These are phyloP conservation scores for Drepanosiphum platanoidis DNA, from an alignment of 2,888 invertebrate species.

Conservation along the genomic window DNA sequence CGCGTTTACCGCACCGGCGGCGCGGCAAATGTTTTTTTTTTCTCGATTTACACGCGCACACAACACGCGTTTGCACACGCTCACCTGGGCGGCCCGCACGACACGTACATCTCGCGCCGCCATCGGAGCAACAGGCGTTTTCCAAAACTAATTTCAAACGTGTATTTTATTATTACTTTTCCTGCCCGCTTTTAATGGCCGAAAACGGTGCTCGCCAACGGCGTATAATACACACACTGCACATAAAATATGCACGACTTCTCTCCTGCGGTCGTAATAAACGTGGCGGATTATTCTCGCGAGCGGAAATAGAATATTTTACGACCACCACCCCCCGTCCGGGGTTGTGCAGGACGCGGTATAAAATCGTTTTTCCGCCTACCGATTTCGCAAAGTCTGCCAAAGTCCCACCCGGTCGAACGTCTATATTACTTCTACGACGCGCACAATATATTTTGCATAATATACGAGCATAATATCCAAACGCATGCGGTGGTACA, in stretches of 20 bases:
- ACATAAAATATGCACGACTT: background rate
- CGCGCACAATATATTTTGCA: background rate
- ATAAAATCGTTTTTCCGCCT: slow-evolving; percentile 18
- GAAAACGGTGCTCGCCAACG: background rate
- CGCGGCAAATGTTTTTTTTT: background rate
- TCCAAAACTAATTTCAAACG: slow-evolving; percentile 7
- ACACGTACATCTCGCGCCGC: background rate
- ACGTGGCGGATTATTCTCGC: background rate
- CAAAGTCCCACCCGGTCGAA: background rate
- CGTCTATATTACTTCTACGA: background rate
- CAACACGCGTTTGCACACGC: background rate
- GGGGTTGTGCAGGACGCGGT: background rate
- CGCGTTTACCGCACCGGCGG: background rate
- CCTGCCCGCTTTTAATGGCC: background rate
- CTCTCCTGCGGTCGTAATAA: background rate
- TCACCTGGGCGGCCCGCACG: too few species aligned
- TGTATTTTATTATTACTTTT: background rate
- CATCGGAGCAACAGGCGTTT: slow-evolving; percentile 32
- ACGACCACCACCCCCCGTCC: background rate
- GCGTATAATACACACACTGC: background rate
- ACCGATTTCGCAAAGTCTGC: slow-evolving; percentile 28
- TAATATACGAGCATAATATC: too few species aligned
- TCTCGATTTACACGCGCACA: background rate
- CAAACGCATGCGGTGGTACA: background rate
- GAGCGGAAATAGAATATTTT: slow-evolving; percentile 41